Conservation (phyloP, 2,113 vertebrate genomes). For the Tragelaphus strepsiceros region DNA sequence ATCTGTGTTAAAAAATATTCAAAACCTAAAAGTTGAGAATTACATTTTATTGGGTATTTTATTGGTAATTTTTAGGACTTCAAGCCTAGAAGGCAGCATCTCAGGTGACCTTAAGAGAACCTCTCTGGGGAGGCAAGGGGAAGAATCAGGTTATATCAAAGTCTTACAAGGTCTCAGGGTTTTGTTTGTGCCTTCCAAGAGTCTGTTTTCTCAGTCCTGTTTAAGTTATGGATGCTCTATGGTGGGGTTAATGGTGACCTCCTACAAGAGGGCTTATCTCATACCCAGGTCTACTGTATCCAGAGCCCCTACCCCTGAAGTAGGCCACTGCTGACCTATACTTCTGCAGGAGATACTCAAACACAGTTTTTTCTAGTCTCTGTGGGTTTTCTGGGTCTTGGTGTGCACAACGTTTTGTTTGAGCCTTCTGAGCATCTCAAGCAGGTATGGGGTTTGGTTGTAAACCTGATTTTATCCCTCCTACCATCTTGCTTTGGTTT, state of each 20-base stretch:
- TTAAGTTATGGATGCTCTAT: neutral
- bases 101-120: neutral
- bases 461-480: neutral
- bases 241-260: neutral
- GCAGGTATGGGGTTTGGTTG: neutral
- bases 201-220: neutral
- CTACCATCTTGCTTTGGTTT: neutral
- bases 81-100: neutral
- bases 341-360: neutral
- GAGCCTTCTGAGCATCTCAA: neutral
- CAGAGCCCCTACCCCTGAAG: neutral
- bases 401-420: neutral
- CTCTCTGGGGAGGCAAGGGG: neutral
- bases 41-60: neutral
- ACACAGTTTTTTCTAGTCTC: neutral
- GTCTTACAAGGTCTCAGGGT: neutral
- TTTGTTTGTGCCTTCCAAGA: neutral
- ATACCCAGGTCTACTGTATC: neutral
- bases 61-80: neutral
- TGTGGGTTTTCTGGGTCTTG: neutral
- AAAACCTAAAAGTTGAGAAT: neutral
- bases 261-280: neutral
- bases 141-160: neutral
- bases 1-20: neutral
- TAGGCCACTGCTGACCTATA: neutral